Evolutionary conservation across 1,140 invertebrate species (phyloP).

Genomic region (Listronotus oregonensis): DNA sequence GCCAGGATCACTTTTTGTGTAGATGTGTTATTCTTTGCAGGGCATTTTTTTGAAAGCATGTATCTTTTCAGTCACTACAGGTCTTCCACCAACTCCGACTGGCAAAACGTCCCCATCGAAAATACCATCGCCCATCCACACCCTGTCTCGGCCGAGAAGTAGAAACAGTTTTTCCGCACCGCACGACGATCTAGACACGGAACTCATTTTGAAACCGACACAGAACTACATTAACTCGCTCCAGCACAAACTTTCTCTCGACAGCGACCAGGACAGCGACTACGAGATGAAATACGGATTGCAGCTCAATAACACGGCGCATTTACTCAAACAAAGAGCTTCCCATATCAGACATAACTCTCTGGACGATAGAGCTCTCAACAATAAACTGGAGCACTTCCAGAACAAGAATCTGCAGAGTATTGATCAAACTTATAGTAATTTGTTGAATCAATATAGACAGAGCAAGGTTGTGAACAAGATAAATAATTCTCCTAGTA

Average conservation of each 20-base stretch:
- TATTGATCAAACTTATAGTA: constrained; percentile 55
- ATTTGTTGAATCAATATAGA: constrained; percentile 53
- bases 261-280: constrained; percentile 51
- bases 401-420: constrained; percentile 53
- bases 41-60: too few species aligned
- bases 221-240: constrained; percentile 70
- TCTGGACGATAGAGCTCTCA: constrained; percentile 55
- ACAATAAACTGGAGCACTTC: constrained; percentile 56
- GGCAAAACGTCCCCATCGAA: constrained; percentile 59
- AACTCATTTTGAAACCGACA: constrained; percentile 69
- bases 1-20: too few species aligned
- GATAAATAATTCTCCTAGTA: constrained; percentile 55
- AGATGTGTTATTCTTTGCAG: too few species aligned
- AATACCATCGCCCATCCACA: constrained; percentile 66
- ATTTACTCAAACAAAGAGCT: constrained; percentile 51
- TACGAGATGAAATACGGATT: constrained; percentile 46
- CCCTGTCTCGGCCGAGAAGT: constrained; percentile 59
- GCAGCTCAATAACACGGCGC: constrained; percentile 52
- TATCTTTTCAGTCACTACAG: constrained; percentile 26
- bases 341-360: constrained; percentile 60
- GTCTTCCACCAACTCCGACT: constrained; percentile 30
- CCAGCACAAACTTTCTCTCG: constrained; percentile 60
- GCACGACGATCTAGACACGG: constrained; percentile 63
- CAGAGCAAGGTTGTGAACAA: constrained; percentile 50
- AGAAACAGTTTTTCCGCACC: constrained; percentile 56